Percentiles rank a stretch among this genome's conserved stretches.
Evolutionary conservation across 2,113 vertebrate species (phyloP).

Genomic region (Tor tambroides): DNA sequence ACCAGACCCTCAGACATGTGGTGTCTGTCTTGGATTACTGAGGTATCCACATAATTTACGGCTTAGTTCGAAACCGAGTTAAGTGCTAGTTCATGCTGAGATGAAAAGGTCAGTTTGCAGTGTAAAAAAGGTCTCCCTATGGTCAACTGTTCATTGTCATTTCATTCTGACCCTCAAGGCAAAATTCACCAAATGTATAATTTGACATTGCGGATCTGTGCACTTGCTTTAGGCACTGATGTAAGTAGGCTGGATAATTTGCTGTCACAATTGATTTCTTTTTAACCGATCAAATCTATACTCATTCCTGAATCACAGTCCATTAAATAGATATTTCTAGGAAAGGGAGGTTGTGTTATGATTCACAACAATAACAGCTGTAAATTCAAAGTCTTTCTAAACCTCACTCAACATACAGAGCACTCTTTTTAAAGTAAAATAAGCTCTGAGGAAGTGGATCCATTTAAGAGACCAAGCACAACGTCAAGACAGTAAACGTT

Average conservation of each 20-base stretch:
- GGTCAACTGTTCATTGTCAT: not conserved
- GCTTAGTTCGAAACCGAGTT: not conserved
- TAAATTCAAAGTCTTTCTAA: not conserved
- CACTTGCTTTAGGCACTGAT: slow-evolving; percentile 13
- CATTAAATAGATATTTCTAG: not conserved
- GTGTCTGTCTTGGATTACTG: slow-evolving; percentile 3
- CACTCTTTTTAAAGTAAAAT: not conserved
- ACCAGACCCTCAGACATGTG: not conserved
- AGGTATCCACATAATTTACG: slow-evolving; percentile 19
- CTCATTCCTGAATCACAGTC: not conserved
- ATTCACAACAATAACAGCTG: not conserved
- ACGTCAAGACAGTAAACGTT: not conserved
- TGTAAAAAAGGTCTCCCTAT: not conserved
- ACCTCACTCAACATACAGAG: not conserved
- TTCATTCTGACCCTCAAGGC: slow-evolving; percentile 8
- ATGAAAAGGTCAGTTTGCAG: slow-evolving; percentile 20
- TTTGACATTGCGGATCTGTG: not conserved
- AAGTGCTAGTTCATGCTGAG: not conserved
- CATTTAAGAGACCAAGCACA: not conserved
- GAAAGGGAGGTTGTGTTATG: not conserved
- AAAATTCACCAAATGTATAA: not conserved
- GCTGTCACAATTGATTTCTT: slow-evolving; percentile 38
- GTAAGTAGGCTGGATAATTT: slow-evolving; percentile 25
- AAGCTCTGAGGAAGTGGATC: not conserved
- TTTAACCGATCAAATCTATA: slow-evolving; percentile 15